Evolutionary conservation across 2,888 invertebrate species (phyloP), one percentile per base, ranked within the genome.

Genomic region (Oscheius onirici): DNA sequence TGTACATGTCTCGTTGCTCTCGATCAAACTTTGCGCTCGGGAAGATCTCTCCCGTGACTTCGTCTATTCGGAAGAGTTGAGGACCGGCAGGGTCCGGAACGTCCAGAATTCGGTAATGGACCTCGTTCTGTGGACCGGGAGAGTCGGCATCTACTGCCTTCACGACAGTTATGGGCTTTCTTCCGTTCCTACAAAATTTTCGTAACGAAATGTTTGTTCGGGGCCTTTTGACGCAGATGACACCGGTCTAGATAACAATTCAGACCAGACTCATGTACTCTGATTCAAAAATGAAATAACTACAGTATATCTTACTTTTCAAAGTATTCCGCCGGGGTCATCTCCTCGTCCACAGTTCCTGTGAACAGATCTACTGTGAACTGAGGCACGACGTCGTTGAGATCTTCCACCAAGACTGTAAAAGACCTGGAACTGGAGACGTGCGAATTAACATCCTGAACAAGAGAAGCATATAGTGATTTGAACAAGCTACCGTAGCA

Each of bases 1-100:
- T 97, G 90, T 97, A 97, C 72, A 96, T 95, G 89, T 96, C 95
- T 91, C 95, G 95, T 72, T 91, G 90, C 90, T 97, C 97, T 78
- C 97, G 92, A 91, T 97, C 97, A 91, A 97, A 97, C 65, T 75
- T 76, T 17, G 77, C 75, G 61, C 72, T 77, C 0, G 80, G 80
- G 41, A 75, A 80, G 11, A 80, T 77, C 28, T 95, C 94, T 24
- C 97, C 97, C 40, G 95, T 94, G 89, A 94, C 93, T 89, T 93
- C 92, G 90, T 97, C 95, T 89, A 97, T 96, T 90, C 95, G 94
- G 90, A 97, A 97, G 28, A 79, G 69, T 46, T 71, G 73, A 11
- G 76, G 69, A 0, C 71, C 79, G 10, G 71, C 63, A 10, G 73
- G 65, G 49, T 76, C 78, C 11, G 80, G 77, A 34, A 80, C 78